Percentiles rank a stretch among this genome's conserved stretches.
Conservation (phyloP, 2,113 vertebrate species). For the Zapornia atra region DNA sequence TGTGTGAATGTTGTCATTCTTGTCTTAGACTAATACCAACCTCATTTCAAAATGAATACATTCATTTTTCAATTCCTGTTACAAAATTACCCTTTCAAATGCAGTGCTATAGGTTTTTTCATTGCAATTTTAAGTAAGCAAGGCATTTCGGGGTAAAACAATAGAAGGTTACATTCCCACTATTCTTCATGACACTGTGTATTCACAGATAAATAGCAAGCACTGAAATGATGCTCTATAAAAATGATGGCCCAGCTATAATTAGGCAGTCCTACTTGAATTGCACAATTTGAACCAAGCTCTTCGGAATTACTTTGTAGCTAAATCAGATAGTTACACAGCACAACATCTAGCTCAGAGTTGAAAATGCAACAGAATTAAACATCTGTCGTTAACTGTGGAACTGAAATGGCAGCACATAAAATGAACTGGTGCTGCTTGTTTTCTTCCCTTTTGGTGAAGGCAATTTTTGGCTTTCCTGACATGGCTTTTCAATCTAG, state of each 20-base stretch:
- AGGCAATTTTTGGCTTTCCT: not conserved
- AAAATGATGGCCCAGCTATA: conserved; percentile 44
- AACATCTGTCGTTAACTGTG: not conserved
- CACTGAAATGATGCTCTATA: conserved; percentile 41
- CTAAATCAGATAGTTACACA: conserved; percentile 29
- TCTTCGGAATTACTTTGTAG: not conserved
- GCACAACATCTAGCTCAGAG: not conserved
- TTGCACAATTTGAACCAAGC: conserved; percentile 46
- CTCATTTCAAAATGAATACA: not conserved
- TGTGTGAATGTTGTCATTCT: not conserved
- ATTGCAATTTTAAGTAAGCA: conserved; percentile 41
- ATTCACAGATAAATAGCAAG: not conserved
- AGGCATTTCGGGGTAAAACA: conserved; percentile 21
- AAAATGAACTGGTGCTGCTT: not conserved
- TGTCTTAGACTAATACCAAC: not conserved
- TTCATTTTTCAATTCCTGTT: not conserved
- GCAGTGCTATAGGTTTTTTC: not conserved
- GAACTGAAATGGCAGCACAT: not conserved
- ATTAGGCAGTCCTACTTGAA: conserved; percentile 45
- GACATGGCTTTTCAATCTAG: not conserved
- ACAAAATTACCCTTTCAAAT: not conserved
- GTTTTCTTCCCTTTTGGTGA: not conserved
- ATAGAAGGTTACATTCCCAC: not conserved
- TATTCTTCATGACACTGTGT: not conserved
- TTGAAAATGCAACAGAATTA: conserved; percentile 29